Evolutionary conservation across 2,888 invertebrate species (phyloP), one percentile per base, ranked within the genome.

Genomic region (Steinernema carpocapsae): DNA sequence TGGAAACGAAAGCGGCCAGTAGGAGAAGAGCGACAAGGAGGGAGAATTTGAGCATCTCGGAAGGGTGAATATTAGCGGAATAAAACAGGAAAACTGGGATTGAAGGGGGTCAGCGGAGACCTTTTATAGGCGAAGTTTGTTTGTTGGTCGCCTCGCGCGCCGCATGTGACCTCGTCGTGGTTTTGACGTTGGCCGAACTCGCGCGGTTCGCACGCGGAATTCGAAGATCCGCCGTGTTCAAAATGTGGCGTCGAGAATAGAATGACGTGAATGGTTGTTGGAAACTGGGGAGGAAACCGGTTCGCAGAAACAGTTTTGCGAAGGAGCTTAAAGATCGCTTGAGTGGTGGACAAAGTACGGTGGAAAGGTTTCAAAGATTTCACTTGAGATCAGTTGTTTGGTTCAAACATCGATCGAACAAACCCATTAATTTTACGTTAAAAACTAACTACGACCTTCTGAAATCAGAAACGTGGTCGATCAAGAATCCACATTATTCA

Each of bases 91-190:
- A 14, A 37, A 37, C 4, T 37, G 37, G 37, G 37, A 48, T 48
- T 10, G 37, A 37, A 37, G 37, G 37, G 37, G 37, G 37, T 37
- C 48, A 48, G n/a, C 48, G 48, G 48, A 48, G 4, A 14, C 48
- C 48, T 48, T 48, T 48, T 48, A 48, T 48, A 48, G 48, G 48
- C 48, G 48, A 48, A 37, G 37, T 48, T 48, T 48, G 19, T 48
- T 48, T 48, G 48, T 48, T 48, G 37, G 37, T 37, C 37, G 37
- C 37, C 10, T 37, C 19, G 48, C n/a, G 48, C 17, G 14, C 19
- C 48, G 48, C 48, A 19, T 48, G 48, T 48, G 48, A 48, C 48
- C 48, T 48, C 48, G 48, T 3, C 17, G 48, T 4, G 4, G 4
- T 48, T 48, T 48, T 14, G 48, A 48, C 48, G 19, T 48, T 48